A percentile compares a stretch with the other conserved stretches of the same genome.
These are phyloP conservation scores for Gisinianus flammeolus DNA, from an alignment of 2,888 invertebrate species.

Conservation along the genomic window DNA sequence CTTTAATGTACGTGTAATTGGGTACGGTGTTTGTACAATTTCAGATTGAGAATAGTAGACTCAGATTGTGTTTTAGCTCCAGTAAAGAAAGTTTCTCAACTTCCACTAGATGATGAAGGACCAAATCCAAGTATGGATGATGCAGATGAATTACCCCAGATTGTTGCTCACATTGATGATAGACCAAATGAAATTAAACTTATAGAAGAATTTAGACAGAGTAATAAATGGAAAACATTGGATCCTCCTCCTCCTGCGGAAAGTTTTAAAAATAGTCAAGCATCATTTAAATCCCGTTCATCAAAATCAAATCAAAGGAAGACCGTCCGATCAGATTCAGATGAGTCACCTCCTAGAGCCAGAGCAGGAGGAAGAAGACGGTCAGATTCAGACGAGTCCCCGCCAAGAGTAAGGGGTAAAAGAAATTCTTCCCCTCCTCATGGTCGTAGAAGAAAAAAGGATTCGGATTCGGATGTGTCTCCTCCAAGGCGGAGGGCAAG, in stretches of 20 bases:
- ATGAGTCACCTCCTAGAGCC: neutral
- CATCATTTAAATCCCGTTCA: neutral
- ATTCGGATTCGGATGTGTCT: conserved; percentile 55
- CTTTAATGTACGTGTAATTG: too few species aligned
- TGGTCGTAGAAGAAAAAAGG: neutral
- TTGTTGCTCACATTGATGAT: conserved; percentile 87
- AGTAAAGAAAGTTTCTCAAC: conserved; percentile 64
- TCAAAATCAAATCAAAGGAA: conserved; percentile 2
- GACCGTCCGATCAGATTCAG: neutral
- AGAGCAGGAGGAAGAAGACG: neutral
- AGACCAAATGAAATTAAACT: conserved; percentile 70
- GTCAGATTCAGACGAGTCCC: conserved; percentile 57
- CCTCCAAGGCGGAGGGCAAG: conserved; percentile 49
- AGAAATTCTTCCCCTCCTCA: conserved; percentile 60
- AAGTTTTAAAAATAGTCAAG: neutral
- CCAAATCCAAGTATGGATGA: conserved; percentile 70
- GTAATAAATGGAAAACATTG: conserved; percentile 53
- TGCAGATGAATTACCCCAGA: conserved; percentile 86
- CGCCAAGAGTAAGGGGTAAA: conserved; percentile 56
- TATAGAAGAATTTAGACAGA: conserved; percentile 56
- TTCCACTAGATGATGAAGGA: conserved; percentile 66
- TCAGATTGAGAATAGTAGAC: conserved; percentile 82
- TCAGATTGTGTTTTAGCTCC: conserved; percentile 68
- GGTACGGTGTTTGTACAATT: conserved; percentile 58
- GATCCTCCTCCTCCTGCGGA: neutral